Base-by-base conservation (phyloP, 2,113 vertebrate genomes). In the Salvelinus sp. region DNA sequence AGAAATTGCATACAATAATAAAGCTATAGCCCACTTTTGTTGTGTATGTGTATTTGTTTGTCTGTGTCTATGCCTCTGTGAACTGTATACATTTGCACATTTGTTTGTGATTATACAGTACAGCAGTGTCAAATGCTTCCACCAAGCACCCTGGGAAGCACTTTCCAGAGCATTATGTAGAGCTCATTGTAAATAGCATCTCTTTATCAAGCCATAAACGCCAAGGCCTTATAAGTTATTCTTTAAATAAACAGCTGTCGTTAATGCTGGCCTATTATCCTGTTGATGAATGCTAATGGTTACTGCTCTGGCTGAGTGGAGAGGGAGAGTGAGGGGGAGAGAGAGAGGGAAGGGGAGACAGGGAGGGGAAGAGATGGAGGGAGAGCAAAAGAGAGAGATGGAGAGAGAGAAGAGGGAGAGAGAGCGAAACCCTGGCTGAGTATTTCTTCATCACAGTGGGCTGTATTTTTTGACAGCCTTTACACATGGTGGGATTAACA, bases 211-310 rank as follows among this genome's bases (percentile, higher is more conserved):
- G 74, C 67, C 64, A 79, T 87, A 79, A 81, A 84, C 54, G 69
- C 82, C 83, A 76, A 77, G 69, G 80, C 76, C 80, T 83, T 84
- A 83, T 80, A 78, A 89, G 84, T 84, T 86, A 86, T 89, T 84
- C 77, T 84, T 88, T 85, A 82, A 79, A 90, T 86, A 91, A 88
- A 88, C 87, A 86, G 82, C 82, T 85, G 89, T 85, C 86, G 86
- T 87, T 90, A 88, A 89, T 74, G 66, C 78, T 69, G 69, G 76
- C 81, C 84, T 86, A 78, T 88, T 87, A 87, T 90, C 76, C 77
- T 50, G 44, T 74, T 90, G 89, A 90, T 87, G 85, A 88, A 90
- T 89, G 87, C 85, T 91, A 86, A 90, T 89, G 85, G 83, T 68
- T 72, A 87, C 76, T 70, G 47, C 85, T 44, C 72, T 75, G 76